These are phyloP conservation scores for Chironomus tepperi DNA, from an alignment of 1,140 invertebrate species.

Conservation along the genomic window DNA sequence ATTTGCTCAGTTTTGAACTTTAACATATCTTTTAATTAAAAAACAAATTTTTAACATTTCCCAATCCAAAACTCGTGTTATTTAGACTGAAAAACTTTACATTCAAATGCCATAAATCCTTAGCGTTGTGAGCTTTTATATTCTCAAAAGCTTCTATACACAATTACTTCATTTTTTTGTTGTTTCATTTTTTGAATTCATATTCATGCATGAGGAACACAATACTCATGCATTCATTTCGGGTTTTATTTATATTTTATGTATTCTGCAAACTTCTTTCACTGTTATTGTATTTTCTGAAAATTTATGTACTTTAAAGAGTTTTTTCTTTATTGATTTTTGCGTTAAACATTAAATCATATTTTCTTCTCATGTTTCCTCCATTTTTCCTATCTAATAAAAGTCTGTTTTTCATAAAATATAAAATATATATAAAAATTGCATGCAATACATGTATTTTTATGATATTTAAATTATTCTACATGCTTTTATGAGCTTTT, in stretches of 20 bases:
- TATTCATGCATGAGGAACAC: too few relatives aligned
- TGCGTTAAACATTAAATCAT: conserved; percentile 2
- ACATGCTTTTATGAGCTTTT: not conserved
- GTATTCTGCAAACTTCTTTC: not conserved
- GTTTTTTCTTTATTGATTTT: not conserved
- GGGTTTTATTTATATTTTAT: not conserved
- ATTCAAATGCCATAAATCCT: too few relatives aligned
- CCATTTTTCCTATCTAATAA: not conserved
- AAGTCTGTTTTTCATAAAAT: not conserved
- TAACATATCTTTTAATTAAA: too few relatives aligned
- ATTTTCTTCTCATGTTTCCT: too few relatives aligned
- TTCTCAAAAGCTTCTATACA: too few relatives aligned
- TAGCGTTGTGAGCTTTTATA: too few relatives aligned
- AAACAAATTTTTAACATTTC: too few relatives aligned
- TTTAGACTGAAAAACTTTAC: too few relatives aligned
- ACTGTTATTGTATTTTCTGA: not conserved
- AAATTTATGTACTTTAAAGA: not conserved
- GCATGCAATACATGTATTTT: not conserved
- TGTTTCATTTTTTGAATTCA: too few relatives aligned
- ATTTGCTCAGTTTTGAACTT: too few relatives aligned
- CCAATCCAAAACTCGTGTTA: too few relatives aligned
- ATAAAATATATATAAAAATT: not conserved
- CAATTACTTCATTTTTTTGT: too few relatives aligned
- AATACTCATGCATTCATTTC: not conserved
- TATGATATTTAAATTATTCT: conserved; percentile 4